Conservation (phyloP, 2,113 vertebrate species). For the Brachyhypopomus occidentalis region DNA sequence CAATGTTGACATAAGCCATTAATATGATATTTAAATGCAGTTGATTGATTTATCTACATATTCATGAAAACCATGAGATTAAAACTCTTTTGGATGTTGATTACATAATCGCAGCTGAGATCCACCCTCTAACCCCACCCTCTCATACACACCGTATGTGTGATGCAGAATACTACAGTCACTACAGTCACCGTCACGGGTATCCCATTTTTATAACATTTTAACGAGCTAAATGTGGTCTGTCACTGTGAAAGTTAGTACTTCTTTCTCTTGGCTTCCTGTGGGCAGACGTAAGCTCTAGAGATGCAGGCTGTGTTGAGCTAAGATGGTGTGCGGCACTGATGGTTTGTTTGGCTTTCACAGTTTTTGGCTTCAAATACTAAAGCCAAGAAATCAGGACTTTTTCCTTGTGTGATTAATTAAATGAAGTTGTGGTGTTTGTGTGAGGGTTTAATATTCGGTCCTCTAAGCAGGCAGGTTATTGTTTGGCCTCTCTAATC, state of each 20-base stretch:
- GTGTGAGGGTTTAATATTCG: neutral
- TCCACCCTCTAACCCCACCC: neutral
- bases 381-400: conserved; percentile 6
- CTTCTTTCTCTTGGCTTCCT: conserved; percentile 23
- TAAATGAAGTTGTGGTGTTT: neutral
- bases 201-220: conserved; percentile 15
- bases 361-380: neutral
- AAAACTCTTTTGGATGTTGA: conserved; percentile 30
- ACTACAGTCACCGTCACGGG: no score
- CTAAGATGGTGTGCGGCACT: conserved; percentile 4
- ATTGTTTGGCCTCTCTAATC: no score
- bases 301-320: conserved; percentile 15
- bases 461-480: no score
- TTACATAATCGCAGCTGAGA: neutral
- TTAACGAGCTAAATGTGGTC: conserved; percentile 23
- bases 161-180: neutral
- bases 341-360: conserved; percentile 8
- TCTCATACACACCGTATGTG: neutral
- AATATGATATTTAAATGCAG: neutral
- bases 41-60: conserved; percentile 10
- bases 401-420: conserved; percentile 10
- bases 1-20: neutral
- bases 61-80: conserved; percentile 32
- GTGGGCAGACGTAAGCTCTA: neutral
- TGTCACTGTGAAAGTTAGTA: conserved; percentile 49